Conservation (phyloP, 2,888 invertebrate species). For the Embidobia sp. region DNA sequence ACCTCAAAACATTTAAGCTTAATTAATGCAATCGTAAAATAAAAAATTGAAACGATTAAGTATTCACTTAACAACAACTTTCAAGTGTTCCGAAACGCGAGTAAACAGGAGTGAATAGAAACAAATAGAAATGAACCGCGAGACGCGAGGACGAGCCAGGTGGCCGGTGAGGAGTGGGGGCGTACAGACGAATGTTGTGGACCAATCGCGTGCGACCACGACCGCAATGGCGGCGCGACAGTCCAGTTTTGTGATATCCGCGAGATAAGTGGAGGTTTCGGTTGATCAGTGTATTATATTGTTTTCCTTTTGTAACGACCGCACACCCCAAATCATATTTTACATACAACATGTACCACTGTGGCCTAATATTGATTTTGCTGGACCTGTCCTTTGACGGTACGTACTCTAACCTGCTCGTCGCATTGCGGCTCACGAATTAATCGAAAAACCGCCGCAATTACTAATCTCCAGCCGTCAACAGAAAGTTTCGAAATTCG, state of each 20-base stretch:
- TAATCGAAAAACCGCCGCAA: too few relatives aligned
- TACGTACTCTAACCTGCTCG: constrained; percentile 77
- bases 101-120: too few relatives aligned
- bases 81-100: too few relatives aligned
- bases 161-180: constrained; percentile 1
- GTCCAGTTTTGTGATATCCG: constrained; percentile 75
- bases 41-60: too few relatives aligned
- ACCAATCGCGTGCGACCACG: constrained; percentile 83
- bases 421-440: too few relatives aligned
- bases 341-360: constrained; percentile 75
- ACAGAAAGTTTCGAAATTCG: too few relatives aligned
- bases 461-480: too few relatives aligned
- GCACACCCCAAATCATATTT: constrained; percentile 48
- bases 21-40: too few relatives aligned
- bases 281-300: constrained; percentile 43
- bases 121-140: too few relatives aligned
- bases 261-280: constrained; percentile 54
- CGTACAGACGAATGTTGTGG: constrained; percentile 73
- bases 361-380: constrained; percentile 74
- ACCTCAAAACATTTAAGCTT: too few relatives aligned
- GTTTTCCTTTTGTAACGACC: constrained; percentile 50
- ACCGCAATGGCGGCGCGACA: constrained; percentile 77
- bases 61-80: too few relatives aligned
- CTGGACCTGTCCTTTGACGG: constrained; percentile 77
- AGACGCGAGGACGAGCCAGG: neutral